Evolutionary conservation across 2,888 invertebrate genomes (phyloP), one percentile per base, ranked within the genome.

Genomic region (Rugalucina vietnamica): DNA sequence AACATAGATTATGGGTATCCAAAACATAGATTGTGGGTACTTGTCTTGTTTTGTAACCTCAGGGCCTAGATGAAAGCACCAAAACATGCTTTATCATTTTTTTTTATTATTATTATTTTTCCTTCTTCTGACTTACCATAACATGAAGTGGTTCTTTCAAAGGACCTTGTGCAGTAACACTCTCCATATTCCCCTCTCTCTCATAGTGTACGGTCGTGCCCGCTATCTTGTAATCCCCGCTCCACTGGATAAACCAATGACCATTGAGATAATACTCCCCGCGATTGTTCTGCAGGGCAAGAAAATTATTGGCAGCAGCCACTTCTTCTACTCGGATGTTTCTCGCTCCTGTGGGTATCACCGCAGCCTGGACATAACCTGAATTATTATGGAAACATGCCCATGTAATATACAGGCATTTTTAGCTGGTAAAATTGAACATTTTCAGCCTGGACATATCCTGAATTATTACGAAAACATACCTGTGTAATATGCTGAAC

Each of bases 191-290:
- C 24, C 91, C 97, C 96, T 90, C 87, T 89, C 97, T 96, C 95
- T 97, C 97, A 95, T 98, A 98, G 85, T 97, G 96, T 73, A 97
- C 96, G 88, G 97, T 96, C 1, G 97, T 96, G 75, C 97, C 97
- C 24, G 97, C 98, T 76, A 97, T 97, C 88, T 96, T 96, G 94
- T 98, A 98, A 95, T 98, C 98, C 14, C 97, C 97, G 72, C 97
- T 97, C 95, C 95, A 95, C 90, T 95, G 95, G 75, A 95, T 95
- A 77, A 94, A 97, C 97, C 97, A 96, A 92, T 97, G 96, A 85
- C 97, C 98, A 93, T 97, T 98, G 84, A 98, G 95, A 95, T 97
- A 97, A 93, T 97, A 97, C 92, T 96, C 96, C 78, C 96, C 96
- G 21, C 96, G 96, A 72, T 96, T 96, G 24, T 96, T 96, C 82